Percentiles rank a stretch among this genome's conserved stretches.
Evolutionary conservation across 2,113 vertebrate species (phyloP).

Genomic region (Vulpes ferrilata): DNA sequence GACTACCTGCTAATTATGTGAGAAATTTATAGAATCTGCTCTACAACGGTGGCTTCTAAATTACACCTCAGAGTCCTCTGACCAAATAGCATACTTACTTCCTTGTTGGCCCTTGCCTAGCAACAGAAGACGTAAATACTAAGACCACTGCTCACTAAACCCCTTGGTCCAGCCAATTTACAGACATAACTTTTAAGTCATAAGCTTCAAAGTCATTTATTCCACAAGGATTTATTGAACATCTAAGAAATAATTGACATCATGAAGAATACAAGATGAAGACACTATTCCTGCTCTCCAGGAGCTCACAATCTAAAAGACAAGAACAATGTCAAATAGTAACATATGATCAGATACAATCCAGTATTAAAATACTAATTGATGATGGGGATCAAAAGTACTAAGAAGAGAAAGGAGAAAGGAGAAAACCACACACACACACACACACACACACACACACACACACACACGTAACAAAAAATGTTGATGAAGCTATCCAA

Average conservation of each 20-base stretch:
- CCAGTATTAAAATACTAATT: neutral
- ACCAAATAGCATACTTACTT: neutral
- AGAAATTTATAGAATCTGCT: neutral
- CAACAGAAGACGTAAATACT: neutral
- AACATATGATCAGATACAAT: conserved; percentile 30
- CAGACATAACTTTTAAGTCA: conserved; percentile 18
- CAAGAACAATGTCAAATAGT: conserved; percentile 42
- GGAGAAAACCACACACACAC: neutral
- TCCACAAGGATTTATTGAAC: conserved; percentile 20
- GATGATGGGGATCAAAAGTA: neutral
- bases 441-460: accelerated
- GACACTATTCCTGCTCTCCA: conserved; percentile 60
- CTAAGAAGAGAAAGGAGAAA: neutral
- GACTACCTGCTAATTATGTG: neutral
- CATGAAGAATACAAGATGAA: conserved; percentile 56
- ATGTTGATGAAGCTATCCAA: neutral
- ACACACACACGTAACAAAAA: neutral
- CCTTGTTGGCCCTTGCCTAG: neutral
- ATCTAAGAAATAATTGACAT: conserved; percentile 56
- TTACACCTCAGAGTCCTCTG: neutral
- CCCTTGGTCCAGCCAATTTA: conserved; percentile 26
- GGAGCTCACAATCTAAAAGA: conserved; percentile 75
- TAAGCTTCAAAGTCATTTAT: conserved; percentile 30
- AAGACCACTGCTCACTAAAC: neutral
- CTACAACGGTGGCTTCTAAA: neutral